Percentiles rank a stretch among this genome's conserved stretches.
These are phyloP conservation scores for Exocentrus adspersus DNA, from an alignment of 2,888 invertebrate genomes.

Conservation along the genomic window DNA sequence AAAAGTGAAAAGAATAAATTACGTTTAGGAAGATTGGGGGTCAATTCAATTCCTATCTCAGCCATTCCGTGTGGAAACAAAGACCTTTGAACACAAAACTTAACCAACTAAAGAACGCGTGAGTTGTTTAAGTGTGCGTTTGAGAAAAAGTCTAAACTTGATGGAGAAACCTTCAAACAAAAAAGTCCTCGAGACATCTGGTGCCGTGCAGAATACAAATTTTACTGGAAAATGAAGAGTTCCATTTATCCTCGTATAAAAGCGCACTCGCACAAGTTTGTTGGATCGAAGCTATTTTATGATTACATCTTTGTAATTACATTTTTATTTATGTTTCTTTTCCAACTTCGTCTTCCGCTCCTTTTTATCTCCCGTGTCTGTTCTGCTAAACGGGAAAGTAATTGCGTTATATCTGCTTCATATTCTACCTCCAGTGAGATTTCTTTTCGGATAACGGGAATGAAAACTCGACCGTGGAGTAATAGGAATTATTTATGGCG, in stretches of 20 bases:
- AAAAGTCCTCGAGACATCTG: conserved; percentile 56
- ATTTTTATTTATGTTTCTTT: conserved; percentile 55
- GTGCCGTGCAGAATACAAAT: conserved; percentile 55
- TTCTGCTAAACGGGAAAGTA: conserved; percentile 38
- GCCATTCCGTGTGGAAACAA: conserved; percentile 36
- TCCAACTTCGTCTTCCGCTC: conserved; percentile 29
- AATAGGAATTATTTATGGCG: conserved; percentile 11
- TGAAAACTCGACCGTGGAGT: conserved; percentile 28
- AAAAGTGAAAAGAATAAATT: conserved; percentile 24
- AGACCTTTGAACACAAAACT: conserved; percentile 47
- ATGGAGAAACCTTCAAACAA: conserved; percentile 55
- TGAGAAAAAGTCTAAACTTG: conserved; percentile 52
- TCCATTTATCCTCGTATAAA: conserved; percentile 37
- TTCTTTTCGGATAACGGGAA: conserved; percentile 33
- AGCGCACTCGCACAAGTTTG: conserved; percentile 26
- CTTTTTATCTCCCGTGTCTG: conserved; percentile 33
- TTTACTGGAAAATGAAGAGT: conserved; percentile 46
- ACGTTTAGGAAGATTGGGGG: conserved; percentile 37
- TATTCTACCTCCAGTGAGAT: conserved; percentile 39
- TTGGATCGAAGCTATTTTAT: conserved; percentile 53
- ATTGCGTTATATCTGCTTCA: conserved; percentile 42
- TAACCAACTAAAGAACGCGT: conserved; percentile 55
- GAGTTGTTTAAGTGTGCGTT: conserved; percentile 57
- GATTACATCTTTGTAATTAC: conserved; percentile 57
- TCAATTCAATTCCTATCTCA: conserved; percentile 44